A percentile compares a stretch with the other conserved stretches of the same genome.
These are phyloP conservation scores for Megaceryle maxima DNA, from an alignment of 2,113 vertebrate genomes.

Conservation along the genomic window DNA sequence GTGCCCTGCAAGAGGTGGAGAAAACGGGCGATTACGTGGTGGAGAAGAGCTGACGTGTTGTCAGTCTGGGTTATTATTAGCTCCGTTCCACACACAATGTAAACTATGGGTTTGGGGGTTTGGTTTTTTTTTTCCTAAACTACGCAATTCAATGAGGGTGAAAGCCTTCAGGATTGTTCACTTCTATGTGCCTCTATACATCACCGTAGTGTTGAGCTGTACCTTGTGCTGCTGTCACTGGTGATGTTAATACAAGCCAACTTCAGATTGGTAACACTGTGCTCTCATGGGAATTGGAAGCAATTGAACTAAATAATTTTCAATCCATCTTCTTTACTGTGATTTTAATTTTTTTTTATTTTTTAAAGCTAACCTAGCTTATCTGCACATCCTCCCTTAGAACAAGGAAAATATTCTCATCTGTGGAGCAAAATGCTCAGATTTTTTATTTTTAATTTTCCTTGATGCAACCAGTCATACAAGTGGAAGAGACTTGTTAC, in stretches of 20 bases:
- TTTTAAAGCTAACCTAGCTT: background rate
- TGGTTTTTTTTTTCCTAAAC: background rate
- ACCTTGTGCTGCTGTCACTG: background rate
- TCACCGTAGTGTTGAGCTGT: background rate
- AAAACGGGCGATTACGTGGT: fast-evolving
- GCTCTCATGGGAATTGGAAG: background rate
- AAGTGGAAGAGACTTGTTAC: background rate
- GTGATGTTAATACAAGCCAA: background rate
- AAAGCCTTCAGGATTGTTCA: background rate
- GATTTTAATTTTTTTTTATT: background rate
- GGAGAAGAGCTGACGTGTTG: background rate
- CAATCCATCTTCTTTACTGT: background rate
- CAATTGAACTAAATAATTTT: background rate
- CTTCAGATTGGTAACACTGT: background rate
- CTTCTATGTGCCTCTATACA: background rate
- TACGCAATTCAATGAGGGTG: background rate
- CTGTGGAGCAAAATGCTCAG: background rate
- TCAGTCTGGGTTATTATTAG: slow-evolving; percentile 1
- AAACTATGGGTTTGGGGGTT: background rate
- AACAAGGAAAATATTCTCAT: background rate
- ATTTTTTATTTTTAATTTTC: background rate
- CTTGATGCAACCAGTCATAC: background rate
- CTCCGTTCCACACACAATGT: background rate
- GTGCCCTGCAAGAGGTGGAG: slow-evolving; percentile 72
- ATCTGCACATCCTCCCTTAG: background rate